Base-by-base conservation (phyloP, 2,888 invertebrate genomes). In the Diarsia mendica region DNA sequence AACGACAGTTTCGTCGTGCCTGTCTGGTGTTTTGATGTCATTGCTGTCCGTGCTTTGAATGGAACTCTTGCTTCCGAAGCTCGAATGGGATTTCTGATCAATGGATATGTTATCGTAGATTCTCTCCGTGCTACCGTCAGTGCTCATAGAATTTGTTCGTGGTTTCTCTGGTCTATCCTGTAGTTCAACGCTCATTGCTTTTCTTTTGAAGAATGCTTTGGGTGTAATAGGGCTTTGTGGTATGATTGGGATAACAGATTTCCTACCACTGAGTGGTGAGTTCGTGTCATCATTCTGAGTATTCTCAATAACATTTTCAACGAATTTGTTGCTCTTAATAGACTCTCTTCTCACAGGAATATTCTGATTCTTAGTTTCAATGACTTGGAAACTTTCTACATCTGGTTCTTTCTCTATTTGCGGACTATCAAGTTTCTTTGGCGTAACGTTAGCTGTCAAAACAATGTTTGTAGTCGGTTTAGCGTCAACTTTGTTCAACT, bases 401-500 rank as follows among this genome's bases (percentile, higher is more conserved):
- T 87, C 94, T 49, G 91, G 87, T 58, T 95, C 94, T 83, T 91
- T 91, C 80, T 94, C 95, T 23, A 89, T 80, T 88, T 91, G 93
- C 15, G 93, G 92, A 89, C 91, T 93, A 84, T 96, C 96, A 69
- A 87, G 84, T 93, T 95, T 96, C 93, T 96, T 97, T 90, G 96
- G 96, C 85, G 95, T 96, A 86, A 96, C 92, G 85, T 97, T 97
- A 79, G 97, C 97, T 44, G 97, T 97, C 83, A 98, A 93, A 69
- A 98, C 97, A 51, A 98, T 96, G 89, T 98, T 97, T 51, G 97
- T 97, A 15, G 96, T 90, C 0, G 97, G 97, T 86, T 97, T 97
- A 15, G 96, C 94, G 87, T 98, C 98, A 10, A 98, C 97, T 90
- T 97, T 97, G 90, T 98, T 97, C 65, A 98, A 89, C 91, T 98